Conservation (phyloP, 2,888 invertebrate species). For the Lycocerus yunnanus region DNA sequence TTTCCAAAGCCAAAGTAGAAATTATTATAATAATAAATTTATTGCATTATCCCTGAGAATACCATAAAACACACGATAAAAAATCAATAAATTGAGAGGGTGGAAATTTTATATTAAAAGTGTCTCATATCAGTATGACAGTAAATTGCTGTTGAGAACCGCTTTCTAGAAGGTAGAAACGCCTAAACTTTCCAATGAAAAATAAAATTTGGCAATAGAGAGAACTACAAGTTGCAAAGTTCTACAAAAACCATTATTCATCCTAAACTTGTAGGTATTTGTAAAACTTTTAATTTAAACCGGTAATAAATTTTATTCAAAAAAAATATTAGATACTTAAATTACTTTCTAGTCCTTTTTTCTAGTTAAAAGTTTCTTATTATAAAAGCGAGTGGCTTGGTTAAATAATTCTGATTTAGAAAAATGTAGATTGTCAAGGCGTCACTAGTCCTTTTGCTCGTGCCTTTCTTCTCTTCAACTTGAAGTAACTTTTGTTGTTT, state of each 20-base stretch:
- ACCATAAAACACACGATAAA: background rate
- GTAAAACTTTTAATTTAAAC: constrained; percentile 15
- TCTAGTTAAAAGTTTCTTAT: background rate
- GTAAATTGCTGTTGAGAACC: constrained; percentile 19
- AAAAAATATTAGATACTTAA: background rate
- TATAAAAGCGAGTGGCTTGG: background rate
- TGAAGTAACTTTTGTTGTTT: constrained; percentile 17
- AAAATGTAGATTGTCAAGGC: constrained; percentile 4
- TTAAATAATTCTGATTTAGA: background rate
- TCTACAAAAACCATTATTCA: constrained; percentile 15
- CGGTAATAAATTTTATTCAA: constrained; percentile 3
- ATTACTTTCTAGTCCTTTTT: background rate
- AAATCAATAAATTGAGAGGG: background rate
- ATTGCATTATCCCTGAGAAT: background rate
- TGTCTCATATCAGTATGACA: constrained; percentile 10
- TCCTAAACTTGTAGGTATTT: constrained; percentile 8
- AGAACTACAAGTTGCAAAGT: constrained; percentile 8
- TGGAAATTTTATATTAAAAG: constrained; percentile 16
- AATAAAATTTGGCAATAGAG: constrained; percentile 17
- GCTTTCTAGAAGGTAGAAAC: constrained; percentile 12
- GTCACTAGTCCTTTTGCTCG: background rate
- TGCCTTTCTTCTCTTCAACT: background rate
- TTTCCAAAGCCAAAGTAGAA: background rate
- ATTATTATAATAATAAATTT: background rate
- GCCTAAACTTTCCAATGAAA: constrained; percentile 8